phyloP scores from a whole-genome alignment of 2,797 vertebrate genomes.

The Sebastes nivosus region DNA sequence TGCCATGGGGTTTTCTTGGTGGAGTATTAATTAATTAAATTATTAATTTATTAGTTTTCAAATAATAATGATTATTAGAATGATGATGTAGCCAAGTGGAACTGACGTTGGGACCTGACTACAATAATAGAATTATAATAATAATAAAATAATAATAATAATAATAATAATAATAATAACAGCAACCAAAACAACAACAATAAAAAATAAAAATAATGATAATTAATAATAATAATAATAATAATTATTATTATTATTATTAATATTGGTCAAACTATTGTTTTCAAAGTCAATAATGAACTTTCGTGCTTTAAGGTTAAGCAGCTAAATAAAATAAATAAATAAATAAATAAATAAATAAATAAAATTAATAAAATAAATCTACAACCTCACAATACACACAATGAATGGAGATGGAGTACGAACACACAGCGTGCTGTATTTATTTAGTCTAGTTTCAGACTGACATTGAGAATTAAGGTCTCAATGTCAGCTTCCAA shows the following conservation, averaged over 20 bases:
- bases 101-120: no score
- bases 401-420: conserved; percentile 45
- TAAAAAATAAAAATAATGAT: no score
- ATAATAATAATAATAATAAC: no score
- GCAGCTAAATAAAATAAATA: neutral
- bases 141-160: no score
- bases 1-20: neutral
- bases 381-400: conserved; percentile 21
- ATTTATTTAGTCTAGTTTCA: neutral
- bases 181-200: rapidly evolving
- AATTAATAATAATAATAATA: no score
- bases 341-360: no score
- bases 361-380: neutral
- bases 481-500: conserved; percentile 10
- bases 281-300: neutral
- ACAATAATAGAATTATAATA: no score
- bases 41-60: neutral
- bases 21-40: neutral
- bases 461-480: neutral
- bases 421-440: neutral
- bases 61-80: neutral
- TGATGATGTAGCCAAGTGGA: no score
- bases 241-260: no score
- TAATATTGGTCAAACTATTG: neutral
- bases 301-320: neutral